Evolutionary conservation across 1,140 invertebrate species (phyloP).

Genomic region (Atta colombica): DNA sequence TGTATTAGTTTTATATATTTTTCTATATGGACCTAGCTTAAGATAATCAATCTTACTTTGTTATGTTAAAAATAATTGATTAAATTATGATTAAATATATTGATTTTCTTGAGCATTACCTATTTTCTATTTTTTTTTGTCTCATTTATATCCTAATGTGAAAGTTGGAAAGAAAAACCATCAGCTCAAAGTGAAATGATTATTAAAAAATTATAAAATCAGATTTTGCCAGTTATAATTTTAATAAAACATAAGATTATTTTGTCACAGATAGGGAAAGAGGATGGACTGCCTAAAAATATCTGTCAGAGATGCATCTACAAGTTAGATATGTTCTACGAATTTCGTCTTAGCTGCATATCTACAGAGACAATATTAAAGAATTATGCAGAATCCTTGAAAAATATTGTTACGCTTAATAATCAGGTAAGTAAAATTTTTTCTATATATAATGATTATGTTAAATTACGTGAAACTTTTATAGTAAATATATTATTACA

Average conservation of each 20-base stretch:
- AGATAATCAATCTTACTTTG: not conserved
- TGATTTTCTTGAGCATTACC: not conserved
- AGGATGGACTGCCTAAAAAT: constrained; percentile 90
- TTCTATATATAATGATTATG: not conserved
- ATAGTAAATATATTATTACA: not conserved
- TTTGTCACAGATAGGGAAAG: constrained; percentile 89
- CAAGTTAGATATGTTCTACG: constrained; percentile 89
- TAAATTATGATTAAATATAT: not conserved
- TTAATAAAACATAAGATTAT: not conserved
- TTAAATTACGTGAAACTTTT: not conserved
- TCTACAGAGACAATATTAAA: constrained; percentile 89
- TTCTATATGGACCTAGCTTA: no score
- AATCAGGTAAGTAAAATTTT: constrained; percentile 86
- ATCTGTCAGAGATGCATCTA: constrained; percentile 90
- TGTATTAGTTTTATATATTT: no score
- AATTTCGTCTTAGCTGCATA: constrained; percentile 89
- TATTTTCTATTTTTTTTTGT: not conserved
- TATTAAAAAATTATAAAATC: not conserved
- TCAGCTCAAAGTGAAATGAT: not conserved
- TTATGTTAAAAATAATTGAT: not conserved
- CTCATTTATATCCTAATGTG: not conserved
- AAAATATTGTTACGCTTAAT: constrained; percentile 89
- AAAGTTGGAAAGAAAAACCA: not conserved
- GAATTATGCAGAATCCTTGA: constrained; percentile 90
- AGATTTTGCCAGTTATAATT: not conserved